These are phyloP conservation scores for Macrotus californicus DNA, from an alignment of 2,113 vertebrate species.

Conservation along the genomic window DNA sequence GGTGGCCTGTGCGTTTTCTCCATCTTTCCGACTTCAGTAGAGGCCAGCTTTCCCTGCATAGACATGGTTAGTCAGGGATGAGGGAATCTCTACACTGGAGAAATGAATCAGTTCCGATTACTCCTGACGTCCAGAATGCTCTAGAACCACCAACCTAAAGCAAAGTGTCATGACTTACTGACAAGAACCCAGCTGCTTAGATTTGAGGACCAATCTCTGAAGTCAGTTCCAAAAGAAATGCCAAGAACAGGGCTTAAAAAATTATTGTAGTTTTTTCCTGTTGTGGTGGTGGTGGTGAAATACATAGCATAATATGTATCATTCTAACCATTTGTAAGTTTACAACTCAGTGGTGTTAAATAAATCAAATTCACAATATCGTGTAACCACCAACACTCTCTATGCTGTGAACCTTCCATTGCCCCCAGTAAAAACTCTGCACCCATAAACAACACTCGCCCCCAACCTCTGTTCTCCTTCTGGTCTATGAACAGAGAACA, in stretches of 20 bases:
- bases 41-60: not conserved
- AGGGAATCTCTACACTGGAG: conserved; percentile 26
- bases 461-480: not conserved
- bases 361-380: not conserved
- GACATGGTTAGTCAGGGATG: not conserved
- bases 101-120: conserved; percentile 31
- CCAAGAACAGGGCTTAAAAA: not conserved
- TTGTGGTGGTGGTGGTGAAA: conserved; percentile 24
- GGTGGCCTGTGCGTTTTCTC: not conserved
- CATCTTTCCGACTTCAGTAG: conserved; percentile 12
- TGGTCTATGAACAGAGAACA: not conserved
- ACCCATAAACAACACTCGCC: not conserved
- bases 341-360: not conserved
- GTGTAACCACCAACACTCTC: not conserved
- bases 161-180: conserved; percentile 11
- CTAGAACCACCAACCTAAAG: conserved; percentile 14
- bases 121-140: conserved; percentile 27
- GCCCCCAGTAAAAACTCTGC: not conserved
- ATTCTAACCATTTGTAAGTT: not conserved
- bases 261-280: not conserved
- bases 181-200: conserved; percentile 1
- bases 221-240: conserved; percentile 52
- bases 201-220: conserved; percentile 31
- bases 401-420: not conserved
- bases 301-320: conserved; percentile 19